These are phyloP conservation scores for Notiomystis cincta DNA, from an alignment of 2,113 vertebrate species.

Conservation along the genomic window DNA sequence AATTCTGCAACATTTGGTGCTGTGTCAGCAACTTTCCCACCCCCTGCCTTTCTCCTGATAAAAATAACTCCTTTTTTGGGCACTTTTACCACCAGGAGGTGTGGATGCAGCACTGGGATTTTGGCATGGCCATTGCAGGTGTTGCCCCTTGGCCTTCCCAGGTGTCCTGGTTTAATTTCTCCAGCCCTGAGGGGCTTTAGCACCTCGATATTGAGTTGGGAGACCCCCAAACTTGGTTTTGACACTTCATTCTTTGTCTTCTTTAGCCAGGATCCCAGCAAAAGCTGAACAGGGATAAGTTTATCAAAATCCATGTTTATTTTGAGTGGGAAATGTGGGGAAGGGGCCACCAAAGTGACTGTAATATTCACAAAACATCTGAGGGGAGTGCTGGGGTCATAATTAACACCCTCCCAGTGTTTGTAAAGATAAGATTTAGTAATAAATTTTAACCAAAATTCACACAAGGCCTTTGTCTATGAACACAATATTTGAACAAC, in stretches of 20 bases:
- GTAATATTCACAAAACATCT: not conserved
- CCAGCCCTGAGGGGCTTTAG: not conserved
- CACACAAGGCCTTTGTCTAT: not conserved
- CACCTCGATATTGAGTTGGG: accelerated
- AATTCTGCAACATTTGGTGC: not conserved
- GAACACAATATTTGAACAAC: not conserved
- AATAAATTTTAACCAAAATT: not conserved
- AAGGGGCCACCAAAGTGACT: not conserved
- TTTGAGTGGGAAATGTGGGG: not conserved
- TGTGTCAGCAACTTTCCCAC: not conserved
- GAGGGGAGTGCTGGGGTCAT: not conserved
- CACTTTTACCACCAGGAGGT: not conserved
- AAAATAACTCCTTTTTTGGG: not conserved
- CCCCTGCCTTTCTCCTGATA: not conserved
- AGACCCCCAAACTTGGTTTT: not conserved
- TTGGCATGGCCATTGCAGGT: not conserved
- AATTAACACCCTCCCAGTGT: accelerated
- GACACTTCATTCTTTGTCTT: not conserved
- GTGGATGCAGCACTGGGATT: not conserved
- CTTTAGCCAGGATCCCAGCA: not conserved
- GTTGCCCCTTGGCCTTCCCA: not conserved
- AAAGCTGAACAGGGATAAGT: not conserved
- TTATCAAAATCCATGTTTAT: accelerated
- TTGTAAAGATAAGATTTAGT: not conserved
- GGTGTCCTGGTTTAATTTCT: not conserved